These are phyloP conservation scores for Sinodicranocentrus sp. DNA, from an alignment of 2,888 invertebrate species.

Conservation along the genomic window DNA sequence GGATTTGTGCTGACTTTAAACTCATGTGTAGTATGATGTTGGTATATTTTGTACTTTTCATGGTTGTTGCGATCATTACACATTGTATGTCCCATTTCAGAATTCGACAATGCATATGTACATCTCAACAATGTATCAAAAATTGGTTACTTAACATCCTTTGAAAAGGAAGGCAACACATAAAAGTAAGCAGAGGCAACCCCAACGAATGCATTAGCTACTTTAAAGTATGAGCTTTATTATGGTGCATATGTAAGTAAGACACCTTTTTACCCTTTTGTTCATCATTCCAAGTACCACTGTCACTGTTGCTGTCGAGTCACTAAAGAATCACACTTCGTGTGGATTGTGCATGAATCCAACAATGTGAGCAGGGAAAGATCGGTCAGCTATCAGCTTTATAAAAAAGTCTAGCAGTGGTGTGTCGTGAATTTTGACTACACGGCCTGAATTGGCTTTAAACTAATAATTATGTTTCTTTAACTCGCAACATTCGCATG, in stretches of 20 bases:
- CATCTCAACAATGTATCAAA: slow-evolving; percentile 19
- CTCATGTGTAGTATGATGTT: background rate
- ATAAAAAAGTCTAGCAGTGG: slow-evolving; percentile 8
- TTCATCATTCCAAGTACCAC: slow-evolving; percentile 45
- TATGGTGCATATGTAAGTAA: background rate
- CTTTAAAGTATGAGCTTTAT: background rate
- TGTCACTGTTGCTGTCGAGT: slow-evolving; percentile 20
- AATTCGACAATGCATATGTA: background rate
- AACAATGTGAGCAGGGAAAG: slow-evolving; percentile 12
- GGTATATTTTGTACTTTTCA: background rate
- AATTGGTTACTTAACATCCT: slow-evolving; percentile 28
- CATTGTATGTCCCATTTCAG: slow-evolving; percentile 46
- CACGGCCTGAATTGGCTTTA: slow-evolving; percentile 1
- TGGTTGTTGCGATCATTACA: background rate
- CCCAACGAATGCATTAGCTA: slow-evolving; percentile 18
- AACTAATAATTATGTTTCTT: slow-evolving; percentile 15
- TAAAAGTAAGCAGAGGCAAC: slow-evolving; percentile 35
- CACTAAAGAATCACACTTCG: slow-evolving; percentile 3
- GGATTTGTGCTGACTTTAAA: background rate
- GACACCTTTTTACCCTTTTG: slow-evolving; percentile 52
- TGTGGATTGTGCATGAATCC: slow-evolving; percentile 1
- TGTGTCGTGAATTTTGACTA: slow-evolving; percentile 6
- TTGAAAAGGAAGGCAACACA: slow-evolving; percentile 14
- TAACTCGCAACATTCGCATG: slow-evolving; percentile 4
- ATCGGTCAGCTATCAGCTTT: background rate